phyloP scores from a whole-genome alignment of 2,797 vertebrate species.

The Ispidina picta region DNA sequence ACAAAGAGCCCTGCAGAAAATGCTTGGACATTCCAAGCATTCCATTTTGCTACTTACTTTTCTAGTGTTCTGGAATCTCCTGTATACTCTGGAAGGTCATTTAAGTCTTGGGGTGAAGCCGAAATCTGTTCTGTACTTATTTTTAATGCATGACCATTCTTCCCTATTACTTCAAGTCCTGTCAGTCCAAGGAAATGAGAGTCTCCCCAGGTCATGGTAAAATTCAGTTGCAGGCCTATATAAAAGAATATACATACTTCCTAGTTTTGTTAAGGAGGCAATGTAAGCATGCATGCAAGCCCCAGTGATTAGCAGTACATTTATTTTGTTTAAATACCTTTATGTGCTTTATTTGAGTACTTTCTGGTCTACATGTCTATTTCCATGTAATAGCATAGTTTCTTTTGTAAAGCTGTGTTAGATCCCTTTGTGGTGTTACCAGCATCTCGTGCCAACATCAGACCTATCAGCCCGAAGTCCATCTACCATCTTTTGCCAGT shows the following conservation, averaged over 20 bases:
- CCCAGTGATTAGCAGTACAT: not conserved
- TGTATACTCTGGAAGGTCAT: slow-evolving; percentile 86
- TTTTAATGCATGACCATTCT: slow-evolving; percentile 85
- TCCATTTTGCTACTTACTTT: slow-evolving; percentile 81
- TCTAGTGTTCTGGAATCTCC: slow-evolving; percentile 89
- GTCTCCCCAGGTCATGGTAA: slow-evolving; percentile 92
- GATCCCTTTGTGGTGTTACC: not conserved
- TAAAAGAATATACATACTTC: not conserved
- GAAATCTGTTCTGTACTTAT: slow-evolving; percentile 83
- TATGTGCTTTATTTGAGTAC: not conserved
- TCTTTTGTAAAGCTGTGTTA: not conserved
- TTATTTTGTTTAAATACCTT: not conserved
- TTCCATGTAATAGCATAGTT: not conserved
- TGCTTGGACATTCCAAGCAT: no score
- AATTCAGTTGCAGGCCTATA: slow-evolving; percentile 87
- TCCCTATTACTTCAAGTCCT: slow-evolving; percentile 91
- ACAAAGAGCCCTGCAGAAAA: not conserved
- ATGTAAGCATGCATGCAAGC: not conserved
- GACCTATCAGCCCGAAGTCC: slow-evolving; percentile 4
- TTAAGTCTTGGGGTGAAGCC: slow-evolving; percentile 89
- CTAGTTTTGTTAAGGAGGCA: not conserved
- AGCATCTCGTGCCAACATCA: not conserved
- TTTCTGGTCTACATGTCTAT: not conserved
- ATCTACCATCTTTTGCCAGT: not conserved
- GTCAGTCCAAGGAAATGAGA: slow-evolving; percentile 91